Conservation (phyloP, 1,140 invertebrate genomes). For the Amyelois transitella region DNA sequence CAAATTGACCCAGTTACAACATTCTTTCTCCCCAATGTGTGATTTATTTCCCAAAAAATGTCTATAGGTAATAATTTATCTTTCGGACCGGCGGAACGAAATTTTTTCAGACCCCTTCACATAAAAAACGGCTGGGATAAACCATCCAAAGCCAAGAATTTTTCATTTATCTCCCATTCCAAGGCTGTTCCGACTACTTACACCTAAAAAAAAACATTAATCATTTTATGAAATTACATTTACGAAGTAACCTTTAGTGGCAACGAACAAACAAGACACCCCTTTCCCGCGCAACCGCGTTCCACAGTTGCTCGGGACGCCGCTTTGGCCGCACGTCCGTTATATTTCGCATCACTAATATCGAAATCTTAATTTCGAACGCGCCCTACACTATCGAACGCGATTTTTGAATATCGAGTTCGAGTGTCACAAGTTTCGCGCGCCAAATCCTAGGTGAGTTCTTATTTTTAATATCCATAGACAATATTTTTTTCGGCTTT, state of each 20-base stretch:
- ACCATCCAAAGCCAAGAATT: background rate
- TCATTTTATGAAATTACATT: conserved; percentile 9
- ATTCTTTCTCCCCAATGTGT: background rate
- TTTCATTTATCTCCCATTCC: background rate
- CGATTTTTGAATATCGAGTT: conserved; percentile 17
- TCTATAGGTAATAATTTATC: background rate
- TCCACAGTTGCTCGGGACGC: conserved; percentile 7
- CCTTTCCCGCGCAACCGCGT: conserved; percentile 12
- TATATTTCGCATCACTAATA: background rate
- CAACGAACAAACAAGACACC: background rate
- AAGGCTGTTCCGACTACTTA: background rate
- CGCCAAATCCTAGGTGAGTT: conserved; percentile 12
- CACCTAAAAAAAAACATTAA: conserved; percentile 2
- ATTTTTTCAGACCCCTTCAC: background rate
- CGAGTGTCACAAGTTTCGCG: background rate
- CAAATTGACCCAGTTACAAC: background rate
- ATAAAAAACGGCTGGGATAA: background rate
- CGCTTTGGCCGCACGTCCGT: conserved; percentile 2
- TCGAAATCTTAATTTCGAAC: conserved; percentile 3
- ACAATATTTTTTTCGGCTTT: conserved; percentile 7
- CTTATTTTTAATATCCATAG: background rate
- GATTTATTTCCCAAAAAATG: background rate
- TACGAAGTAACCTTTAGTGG: conserved; percentile 2
- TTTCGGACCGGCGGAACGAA: background rate
- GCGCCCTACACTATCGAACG: background rate